Conservation (phyloP, 2,113 vertebrate species). For the Taxidea taxus region DNA sequence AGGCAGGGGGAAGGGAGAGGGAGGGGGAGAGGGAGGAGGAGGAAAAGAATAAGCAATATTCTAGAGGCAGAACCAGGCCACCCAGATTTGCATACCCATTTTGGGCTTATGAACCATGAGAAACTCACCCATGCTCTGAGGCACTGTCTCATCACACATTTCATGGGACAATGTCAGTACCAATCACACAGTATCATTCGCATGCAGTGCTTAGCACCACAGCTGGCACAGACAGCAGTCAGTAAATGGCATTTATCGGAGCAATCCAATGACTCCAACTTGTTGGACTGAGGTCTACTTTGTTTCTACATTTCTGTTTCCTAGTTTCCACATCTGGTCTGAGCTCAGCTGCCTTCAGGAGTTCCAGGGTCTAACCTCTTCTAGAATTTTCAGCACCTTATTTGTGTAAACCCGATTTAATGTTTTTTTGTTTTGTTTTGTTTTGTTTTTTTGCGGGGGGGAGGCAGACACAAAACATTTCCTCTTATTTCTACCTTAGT, state of each 20-base stretch:
- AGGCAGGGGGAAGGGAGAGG: background rate
- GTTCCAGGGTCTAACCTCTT: background rate
- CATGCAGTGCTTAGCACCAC: too few species aligned
- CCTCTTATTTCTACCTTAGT: background rate
- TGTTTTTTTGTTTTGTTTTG: too few species aligned
- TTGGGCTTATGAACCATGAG: background rate
- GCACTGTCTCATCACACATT: too few species aligned
- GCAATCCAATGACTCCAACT: background rate
- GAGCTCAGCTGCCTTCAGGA: background rate
- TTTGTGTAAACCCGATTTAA: background rate
- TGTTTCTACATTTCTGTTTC: background rate
- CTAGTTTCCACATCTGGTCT: background rate
- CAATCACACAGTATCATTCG: background rate
- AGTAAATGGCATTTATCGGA: background rate
- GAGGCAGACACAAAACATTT: background rate
- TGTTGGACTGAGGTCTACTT: background rate
- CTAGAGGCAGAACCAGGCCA: background rate
- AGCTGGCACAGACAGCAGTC: background rate
- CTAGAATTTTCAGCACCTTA: background rate
- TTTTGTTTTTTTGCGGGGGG: fast-evolving
- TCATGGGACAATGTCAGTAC: background rate
- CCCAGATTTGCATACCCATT: background rate
- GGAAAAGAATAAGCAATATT: background rate
- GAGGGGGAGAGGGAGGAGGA: background rate
- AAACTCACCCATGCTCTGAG: too few species aligned